Conservation (phyloP, 2,113 vertebrate genomes). For the Lanius collurio region DNA sequence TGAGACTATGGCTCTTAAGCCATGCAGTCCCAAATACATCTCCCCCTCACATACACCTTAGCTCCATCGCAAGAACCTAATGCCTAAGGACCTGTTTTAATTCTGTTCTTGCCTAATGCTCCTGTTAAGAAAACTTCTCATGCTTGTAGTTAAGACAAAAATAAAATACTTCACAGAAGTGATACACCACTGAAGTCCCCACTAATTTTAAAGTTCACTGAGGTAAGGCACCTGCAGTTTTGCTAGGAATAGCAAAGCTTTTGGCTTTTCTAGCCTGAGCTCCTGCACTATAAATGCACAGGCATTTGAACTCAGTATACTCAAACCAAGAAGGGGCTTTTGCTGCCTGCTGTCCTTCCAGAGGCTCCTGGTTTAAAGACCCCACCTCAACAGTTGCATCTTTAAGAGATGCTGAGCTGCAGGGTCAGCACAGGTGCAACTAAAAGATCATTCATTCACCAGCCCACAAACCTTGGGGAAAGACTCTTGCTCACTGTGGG, state of each 20-base stretch:
- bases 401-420: neutral
- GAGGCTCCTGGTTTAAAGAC: neutral
- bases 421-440: neutral
- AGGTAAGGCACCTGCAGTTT: neutral
- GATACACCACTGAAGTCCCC: neutral
- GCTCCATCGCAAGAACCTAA: neutral
- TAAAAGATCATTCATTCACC: neutral
- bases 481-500: neutral
- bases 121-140: neutral
- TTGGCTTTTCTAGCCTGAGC: neutral
- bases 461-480: neutral
- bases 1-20: neutral
- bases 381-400: neutral
- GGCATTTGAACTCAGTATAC: neutral
- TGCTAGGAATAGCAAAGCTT: neutral
- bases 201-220: neutral
- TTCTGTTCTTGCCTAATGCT: neutral
- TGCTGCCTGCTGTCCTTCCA: neutral
- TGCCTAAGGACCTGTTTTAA: accelerated
- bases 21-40: neutral
- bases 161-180: neutral
- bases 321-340: neutral
- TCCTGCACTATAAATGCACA: neutral
- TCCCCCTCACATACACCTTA: neutral
- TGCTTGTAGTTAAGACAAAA: neutral